phyloP scores from a whole-genome alignment of 64 coral and sea anemone genomes.

The Hydrozoanthus tunicans region DNA sequence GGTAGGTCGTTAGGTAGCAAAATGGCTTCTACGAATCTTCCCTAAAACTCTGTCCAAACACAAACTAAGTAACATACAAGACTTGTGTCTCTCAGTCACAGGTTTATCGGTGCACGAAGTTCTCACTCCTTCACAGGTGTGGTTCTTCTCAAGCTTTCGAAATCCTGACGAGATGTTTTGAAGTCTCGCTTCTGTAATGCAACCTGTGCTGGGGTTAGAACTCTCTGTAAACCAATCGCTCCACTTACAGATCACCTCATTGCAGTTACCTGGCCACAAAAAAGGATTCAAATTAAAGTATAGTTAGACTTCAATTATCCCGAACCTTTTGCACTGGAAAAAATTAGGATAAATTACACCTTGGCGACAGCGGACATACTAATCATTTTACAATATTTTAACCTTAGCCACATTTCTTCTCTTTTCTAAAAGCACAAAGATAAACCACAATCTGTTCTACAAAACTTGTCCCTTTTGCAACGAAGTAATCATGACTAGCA shows the following conservation, averaged over 20 bases:
- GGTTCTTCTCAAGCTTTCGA: constrained; percentile 9
- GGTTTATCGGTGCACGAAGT: constrained; percentile 7
- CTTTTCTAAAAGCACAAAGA: too few species aligned
- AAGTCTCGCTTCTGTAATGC: constrained; percentile 30
- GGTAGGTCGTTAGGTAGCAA: too few species aligned
- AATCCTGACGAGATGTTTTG: constrained; percentile 45
- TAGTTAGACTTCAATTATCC: too few species aligned
- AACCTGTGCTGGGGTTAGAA: constrained; percentile 9
- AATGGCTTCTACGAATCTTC: too few species aligned
- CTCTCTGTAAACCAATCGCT: constrained; percentile 31
- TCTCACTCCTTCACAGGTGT: constrained; percentile 1
- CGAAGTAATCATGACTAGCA: too few species aligned
- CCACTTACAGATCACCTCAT: constrained; percentile 41
- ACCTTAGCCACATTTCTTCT: too few species aligned
- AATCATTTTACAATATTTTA: too few species aligned
- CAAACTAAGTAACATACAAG: not conserved
- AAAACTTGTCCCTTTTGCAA: too few species aligned
- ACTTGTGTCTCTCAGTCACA: not conserved
- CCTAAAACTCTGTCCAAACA: too few species aligned
- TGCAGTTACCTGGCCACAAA: constrained; percentile 26
- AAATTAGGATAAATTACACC: not conserved
- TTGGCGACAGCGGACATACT: too few species aligned
- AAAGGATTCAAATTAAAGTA: not conserved
- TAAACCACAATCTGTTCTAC: too few species aligned
- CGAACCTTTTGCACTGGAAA: not conserved